phyloP scores from a whole-genome alignment of 1,140 invertebrate genomes.

The Patella vulgata region DNA sequence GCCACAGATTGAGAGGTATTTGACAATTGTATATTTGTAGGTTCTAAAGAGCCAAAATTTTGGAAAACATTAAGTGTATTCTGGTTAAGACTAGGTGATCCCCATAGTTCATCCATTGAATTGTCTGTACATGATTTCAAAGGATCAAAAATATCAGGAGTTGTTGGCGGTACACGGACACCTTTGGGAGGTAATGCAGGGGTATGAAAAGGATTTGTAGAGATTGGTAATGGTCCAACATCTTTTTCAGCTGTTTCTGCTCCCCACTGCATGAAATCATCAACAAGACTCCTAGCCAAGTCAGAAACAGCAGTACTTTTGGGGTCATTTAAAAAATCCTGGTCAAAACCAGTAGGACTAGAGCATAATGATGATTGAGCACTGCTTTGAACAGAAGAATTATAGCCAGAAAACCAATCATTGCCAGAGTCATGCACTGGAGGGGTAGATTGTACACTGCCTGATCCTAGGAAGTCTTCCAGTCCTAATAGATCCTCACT shows the following conservation, averaged over 20 bases:
- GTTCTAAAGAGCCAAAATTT: no score
- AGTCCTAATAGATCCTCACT: conserved; percentile 51
- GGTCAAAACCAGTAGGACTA: conserved; percentile 47
- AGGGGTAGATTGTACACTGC: conserved; percentile 6
- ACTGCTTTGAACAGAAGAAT: conserved; percentile 35
- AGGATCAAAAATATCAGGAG: conserved; percentile 6
- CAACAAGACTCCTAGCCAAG: conserved; percentile 48
- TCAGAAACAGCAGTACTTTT: conserved; percentile 41
- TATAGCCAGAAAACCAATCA: conserved; percentile 27
- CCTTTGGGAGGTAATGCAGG: conserved; percentile 19
- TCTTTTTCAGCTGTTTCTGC: conserved; percentile 23
- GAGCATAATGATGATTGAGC: conserved; percentile 47
- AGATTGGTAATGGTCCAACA: conserved; percentile 11
- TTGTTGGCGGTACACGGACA: background rate
- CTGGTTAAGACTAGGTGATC: background rate
- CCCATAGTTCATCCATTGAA: conserved; percentile 7
- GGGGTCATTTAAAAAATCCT: conserved; percentile 29
- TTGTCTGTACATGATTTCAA: conserved; percentile 14
- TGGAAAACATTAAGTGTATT: background rate
- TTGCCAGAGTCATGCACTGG: conserved; percentile 10
- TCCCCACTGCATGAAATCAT: conserved; percentile 52
- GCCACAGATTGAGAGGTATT: no score
- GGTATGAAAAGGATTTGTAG: conserved; percentile 34
- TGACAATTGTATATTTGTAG: no score
- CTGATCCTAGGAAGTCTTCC: conserved; percentile 33